Conservation (phyloP, 2,888 invertebrate species). For the Dastarcus helophoroides region DNA sequence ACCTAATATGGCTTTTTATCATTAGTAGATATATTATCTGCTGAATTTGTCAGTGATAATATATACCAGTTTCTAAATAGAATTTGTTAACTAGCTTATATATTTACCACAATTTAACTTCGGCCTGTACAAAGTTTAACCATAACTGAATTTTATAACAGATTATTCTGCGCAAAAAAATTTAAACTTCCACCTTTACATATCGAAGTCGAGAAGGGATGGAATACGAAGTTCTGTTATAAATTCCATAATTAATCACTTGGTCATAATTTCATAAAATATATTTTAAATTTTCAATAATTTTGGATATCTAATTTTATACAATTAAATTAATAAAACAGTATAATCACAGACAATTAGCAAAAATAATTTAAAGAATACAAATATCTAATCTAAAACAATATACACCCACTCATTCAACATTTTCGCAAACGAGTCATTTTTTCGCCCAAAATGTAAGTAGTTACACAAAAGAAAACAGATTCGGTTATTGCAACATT, state of each 20-base stretch:
- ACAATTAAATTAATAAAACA: conserved; percentile 36
- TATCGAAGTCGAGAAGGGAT: no score
- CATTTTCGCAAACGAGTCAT: conserved; percentile 10
- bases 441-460: no score
- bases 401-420: conserved; percentile 24
- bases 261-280: conserved; percentile 6
- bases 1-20: conserved; percentile 9
- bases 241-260: conserved; percentile 5
- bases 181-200: no score
- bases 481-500: conserved; percentile 3
- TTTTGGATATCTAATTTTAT: conserved; percentile 22
- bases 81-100: conserved; percentile 11
- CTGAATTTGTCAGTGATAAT: conserved; percentile 8
- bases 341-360: conserved; percentile 40
- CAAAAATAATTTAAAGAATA: conserved; percentile 36
- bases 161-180: no score
- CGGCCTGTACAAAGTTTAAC: conserved; percentile 11
- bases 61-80: conserved; percentile 1
- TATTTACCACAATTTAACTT: conserved; percentile 13
- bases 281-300: no score
- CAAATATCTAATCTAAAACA: conserved; percentile 21
- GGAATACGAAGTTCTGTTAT: no score
- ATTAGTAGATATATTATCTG: no score
- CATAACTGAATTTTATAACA: no score
- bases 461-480: conserved; percentile 6